Evolutionary conservation across 2,888 invertebrate species (phyloP), one percentile per base, ranked within the genome.

Genomic region (Carabus problematicus): DNA sequence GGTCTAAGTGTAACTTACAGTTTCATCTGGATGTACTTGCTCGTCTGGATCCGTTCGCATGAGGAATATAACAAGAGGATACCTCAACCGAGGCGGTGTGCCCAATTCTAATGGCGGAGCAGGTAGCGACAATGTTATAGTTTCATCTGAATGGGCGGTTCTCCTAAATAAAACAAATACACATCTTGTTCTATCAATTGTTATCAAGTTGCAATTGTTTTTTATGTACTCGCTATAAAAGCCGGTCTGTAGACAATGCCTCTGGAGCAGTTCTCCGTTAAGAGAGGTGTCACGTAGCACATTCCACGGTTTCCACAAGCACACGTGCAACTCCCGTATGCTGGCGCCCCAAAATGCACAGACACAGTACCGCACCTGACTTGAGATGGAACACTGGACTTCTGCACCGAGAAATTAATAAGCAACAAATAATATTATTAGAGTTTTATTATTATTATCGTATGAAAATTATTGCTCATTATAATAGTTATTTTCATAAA

Each of bases 341-440:
- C 91, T 91, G 56, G 91, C 91, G 3, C 91, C 92, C 92, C 92
- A 92, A 83, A 90, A 91, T 73, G 89, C 89, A 74, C 90, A 88
- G 72, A 90, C 83, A 79, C 88, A 88, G 80, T 91, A 92, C 70
- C 88, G 85, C 67, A 91, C 91, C 78, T 91, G 91, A 74, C 92
- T 92, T 18, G 91, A 91, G 62, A 91, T 85, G 74, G 86, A 86
- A 83, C 89, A 91, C 78, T 89, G 88, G 56, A 92, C 87, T 79
- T 90, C 92, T 92, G 86, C 11, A 85, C 85, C 70, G 73, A 72
- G 77, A 71, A 73, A 72, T 29, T 29, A 29, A 29, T 29, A n/a
- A n/a, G n/a, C n/a, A n/a, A 3, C 29, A 29, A 29, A 29, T 29
- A 29, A 3, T 29, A 29, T 29, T 29, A 29, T 3, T 29, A 29